These are phyloP conservation scores for Pristis pectinata DNA, from an alignment of 2,797 vertebrate species.

Conservation along the genomic window DNA sequence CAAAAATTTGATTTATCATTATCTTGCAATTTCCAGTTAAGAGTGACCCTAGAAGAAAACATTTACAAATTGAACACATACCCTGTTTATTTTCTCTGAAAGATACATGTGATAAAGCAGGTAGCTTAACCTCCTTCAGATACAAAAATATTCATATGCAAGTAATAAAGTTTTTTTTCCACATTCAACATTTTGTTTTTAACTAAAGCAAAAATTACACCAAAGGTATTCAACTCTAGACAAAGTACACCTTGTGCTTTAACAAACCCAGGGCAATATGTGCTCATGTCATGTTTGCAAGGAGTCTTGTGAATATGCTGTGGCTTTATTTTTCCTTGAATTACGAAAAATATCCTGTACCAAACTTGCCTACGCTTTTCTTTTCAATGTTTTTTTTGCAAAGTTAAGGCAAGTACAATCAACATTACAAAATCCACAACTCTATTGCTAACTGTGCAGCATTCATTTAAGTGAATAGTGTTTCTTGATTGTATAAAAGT, in stretches of 20 bases:
- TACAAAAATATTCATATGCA: constrained; percentile 67
- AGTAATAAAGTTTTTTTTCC: constrained; percentile 55
- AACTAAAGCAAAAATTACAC: constrained; percentile 55
- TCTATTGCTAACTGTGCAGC: constrained; percentile 61
- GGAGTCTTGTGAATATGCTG: constrained; percentile 46
- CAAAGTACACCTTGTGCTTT: constrained; percentile 60
- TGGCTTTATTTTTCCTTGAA: constrained; percentile 47
- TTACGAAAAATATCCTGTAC: constrained; percentile 49
- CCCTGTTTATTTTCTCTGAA: constrained; percentile 59
- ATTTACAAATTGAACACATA: constrained; percentile 58
- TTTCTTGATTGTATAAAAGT: constrained; percentile 46
- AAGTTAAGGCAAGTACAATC: constrained; percentile 62
- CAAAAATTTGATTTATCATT: constrained; percentile 56
- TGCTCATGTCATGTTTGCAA: constrained; percentile 52
- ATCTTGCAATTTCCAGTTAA: constrained; percentile 56
- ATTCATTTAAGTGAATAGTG: constrained; percentile 52
- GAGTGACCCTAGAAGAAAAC: constrained; percentile 53
- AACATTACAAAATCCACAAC: constrained; percentile 55
- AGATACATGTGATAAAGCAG: constrained; percentile 56
- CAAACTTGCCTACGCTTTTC: constrained; percentile 52
- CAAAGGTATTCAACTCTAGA: constrained; percentile 48
- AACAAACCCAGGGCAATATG: constrained; percentile 54
- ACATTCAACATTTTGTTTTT: constrained; percentile 52
- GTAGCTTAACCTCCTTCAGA: constrained; percentile 47
- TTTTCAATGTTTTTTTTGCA: constrained; percentile 43